Base-by-base conservation (phyloP, 2,888 invertebrate species). In the Drosophila fungiperda region DNA sequence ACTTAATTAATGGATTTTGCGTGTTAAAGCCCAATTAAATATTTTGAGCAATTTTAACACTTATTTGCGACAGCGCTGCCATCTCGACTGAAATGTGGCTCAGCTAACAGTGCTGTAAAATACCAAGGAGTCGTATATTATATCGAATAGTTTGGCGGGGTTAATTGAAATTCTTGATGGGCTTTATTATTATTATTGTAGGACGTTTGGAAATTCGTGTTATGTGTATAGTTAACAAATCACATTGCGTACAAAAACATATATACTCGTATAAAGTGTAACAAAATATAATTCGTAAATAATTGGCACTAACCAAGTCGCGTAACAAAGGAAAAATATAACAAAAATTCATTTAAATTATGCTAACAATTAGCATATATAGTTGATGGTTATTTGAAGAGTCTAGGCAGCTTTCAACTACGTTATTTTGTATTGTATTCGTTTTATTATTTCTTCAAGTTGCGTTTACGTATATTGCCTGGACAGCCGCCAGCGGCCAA, bases 381-480 rank as follows among this genome's bases (percentile, higher is more conserved):
- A 71, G 65, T 67, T 60, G 53, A 66, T 42, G 20, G 66, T 78
- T 78, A 66, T 70, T 72, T 68, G 17, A 35, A 72, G 78, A 35
- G 49, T 45, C 54, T 42, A 49, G 50, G 54, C 33, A 40, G 54
- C 26, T 63, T 48, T 58, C 29, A 50, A 45, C 55, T 60, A 53
- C 35, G 15, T 17, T 20, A 48, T 45, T 45, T 15, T 23, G 23
- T 45, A 15, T 45, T 15, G 48, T 42, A 61, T 33, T 36, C 52
- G 35, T n/a, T 38, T 38, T 26, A 17, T 77, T 85, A 78, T 80
- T 87, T 91, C 55, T 81, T 90, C 36, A 73, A 71, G 66, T 78
- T 91, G 68, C 78, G 76, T 76, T 89, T 86, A 60, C 87, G 89
- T 57, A 90, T 93, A 95, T 93, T 92, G 76, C 94, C 93, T 84